Conservation (phyloP, 2,888 invertebrate species). For the Andrena hattorfiana region DNA sequence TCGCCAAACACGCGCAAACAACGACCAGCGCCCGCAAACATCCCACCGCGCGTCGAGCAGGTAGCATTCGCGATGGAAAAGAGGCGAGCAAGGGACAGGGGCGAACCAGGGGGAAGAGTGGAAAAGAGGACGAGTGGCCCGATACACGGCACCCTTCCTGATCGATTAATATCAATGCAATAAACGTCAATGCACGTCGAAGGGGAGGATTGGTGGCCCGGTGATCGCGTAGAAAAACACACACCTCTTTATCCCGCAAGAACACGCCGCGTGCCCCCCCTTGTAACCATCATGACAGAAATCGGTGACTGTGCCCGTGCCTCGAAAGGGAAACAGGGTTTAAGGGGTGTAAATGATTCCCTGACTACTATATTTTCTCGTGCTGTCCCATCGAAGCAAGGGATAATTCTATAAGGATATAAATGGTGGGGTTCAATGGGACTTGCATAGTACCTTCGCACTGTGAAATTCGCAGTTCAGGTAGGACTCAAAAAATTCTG, state of each 20-base stretch:
- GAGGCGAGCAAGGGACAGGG: not conserved
- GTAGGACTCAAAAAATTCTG: slow-evolving; percentile 35
- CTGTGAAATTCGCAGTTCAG: not conserved
- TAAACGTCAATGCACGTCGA: slow-evolving; percentile 77
- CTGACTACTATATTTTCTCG: not conserved
- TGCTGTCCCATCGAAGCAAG: not conserved
- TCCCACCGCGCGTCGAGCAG: slow-evolving; percentile 19
- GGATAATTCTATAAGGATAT: not conserved
- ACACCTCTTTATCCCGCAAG: slow-evolving; percentile 73
- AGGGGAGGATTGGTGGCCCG: slow-evolving; percentile 58
- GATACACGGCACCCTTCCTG: slow-evolving; percentile 67
- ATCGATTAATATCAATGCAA: slow-evolving; percentile 84
- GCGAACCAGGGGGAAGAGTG: not conserved
- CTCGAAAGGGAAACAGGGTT: slow-evolving; percentile 9
- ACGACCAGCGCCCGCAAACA: slow-evolving; percentile 39
- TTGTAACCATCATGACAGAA: slow-evolving; percentile 7
- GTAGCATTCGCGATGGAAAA: slow-evolving; percentile 24
- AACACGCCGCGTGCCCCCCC: slow-evolving; percentile 66
- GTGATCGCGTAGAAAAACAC: slow-evolving; percentile 71
- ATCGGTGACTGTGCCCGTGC: slow-evolving; percentile 18
- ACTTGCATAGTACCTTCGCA: not conserved
- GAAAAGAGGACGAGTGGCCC: slow-evolving; percentile 33
- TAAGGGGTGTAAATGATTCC: slow-evolving; percentile 20
- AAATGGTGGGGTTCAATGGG: not conserved
- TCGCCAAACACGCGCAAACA: slow-evolving; percentile 52